These are phyloP conservation scores for Pseudoips prasinana DNA, from an alignment of 2,888 invertebrate genomes.

Conservation along the genomic window DNA sequence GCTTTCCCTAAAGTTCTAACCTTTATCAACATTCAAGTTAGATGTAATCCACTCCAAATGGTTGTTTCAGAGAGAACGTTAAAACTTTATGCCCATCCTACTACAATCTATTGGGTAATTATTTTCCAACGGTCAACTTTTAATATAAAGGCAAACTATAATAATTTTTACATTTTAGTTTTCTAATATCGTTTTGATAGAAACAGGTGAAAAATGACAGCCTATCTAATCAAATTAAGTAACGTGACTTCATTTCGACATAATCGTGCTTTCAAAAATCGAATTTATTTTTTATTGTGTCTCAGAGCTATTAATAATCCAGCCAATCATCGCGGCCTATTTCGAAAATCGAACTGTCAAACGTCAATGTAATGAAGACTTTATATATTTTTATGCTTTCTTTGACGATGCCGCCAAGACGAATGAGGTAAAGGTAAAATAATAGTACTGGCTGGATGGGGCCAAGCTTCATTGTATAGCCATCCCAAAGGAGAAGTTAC, in stretches of 20 bases:
- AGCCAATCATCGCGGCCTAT: conserved; percentile 49
- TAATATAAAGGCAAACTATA: conserved; percentile 17
- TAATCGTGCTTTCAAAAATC: conserved; percentile 40
- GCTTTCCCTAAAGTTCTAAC: conserved; percentile 38
- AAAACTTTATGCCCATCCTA: conserved; percentile 35
- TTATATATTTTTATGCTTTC: conserved; percentile 65
- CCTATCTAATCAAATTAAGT: conserved; percentile 38
- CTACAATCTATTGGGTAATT: conserved; percentile 33
- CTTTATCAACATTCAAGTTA: conserved; percentile 39
- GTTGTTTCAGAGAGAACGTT: conserved; percentile 35
- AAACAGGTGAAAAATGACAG: conserved; percentile 38
- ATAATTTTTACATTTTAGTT: conserved; percentile 12
- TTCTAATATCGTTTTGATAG: conserved; percentile 13
- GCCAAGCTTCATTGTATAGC: conserved; percentile 72
- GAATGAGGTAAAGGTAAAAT: conserved; percentile 59
- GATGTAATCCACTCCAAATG: conserved; percentile 36
- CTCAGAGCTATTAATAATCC: conserved; percentile 46
- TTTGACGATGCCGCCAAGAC: conserved; percentile 71
- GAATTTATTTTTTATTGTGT: conserved; percentile 40
- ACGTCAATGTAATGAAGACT: conserved; percentile 67
- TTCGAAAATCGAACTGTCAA: conserved; percentile 73
- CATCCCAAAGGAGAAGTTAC: conserved; percentile 73
- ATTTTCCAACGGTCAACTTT: conserved; percentile 29
- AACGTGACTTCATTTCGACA: conserved; percentile 30
- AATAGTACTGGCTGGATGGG: conserved; percentile 59